Evolutionary conservation across 2,797 vertebrate genomes (phyloP).

Genomic region (Erethizon dorsatum): DNA sequence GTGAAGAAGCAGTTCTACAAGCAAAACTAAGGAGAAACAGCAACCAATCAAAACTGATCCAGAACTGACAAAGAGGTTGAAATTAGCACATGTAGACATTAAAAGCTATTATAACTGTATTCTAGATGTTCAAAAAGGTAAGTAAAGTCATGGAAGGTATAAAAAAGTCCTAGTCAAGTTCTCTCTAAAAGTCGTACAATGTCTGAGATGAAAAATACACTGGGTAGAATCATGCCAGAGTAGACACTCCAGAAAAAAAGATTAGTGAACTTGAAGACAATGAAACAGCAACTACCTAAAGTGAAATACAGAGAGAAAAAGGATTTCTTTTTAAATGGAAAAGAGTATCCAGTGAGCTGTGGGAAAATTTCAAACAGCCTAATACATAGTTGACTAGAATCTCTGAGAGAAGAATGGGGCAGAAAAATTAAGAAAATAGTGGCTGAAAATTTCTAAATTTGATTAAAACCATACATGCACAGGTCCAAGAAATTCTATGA

Average conservation of each 20-base stretch:
- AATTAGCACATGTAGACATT: not conserved
- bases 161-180: conserved; percentile 20
- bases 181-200: not conserved
- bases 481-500: conserved; percentile 35
- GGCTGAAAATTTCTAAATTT: conserved; percentile 6
- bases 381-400: not conserved
- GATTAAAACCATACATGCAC: not conserved
- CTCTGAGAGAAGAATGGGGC: not conserved
- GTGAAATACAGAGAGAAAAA: conserved; percentile 35
- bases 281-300: conserved; percentile 24
- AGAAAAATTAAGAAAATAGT: conserved; percentile 59
- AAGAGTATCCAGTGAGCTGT: not conserved
- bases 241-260: conserved; percentile 10
- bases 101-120: conserved; percentile 19
- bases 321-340: not conserved
- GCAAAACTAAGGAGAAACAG: conserved; percentile 26
- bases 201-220: conserved; percentile 20
- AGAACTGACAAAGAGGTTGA: conserved; percentile 1
- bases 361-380: conserved; percentile 13
- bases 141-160: not conserved
- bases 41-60: not conserved
- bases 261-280: not conserved
- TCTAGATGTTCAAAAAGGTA: conserved; percentile 45
- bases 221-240: not conserved
- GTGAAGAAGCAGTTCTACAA: not conserved